These are phyloP conservation scores for Muschampia plurimacula DNA, from an alignment of 2,888 invertebrate species.

Conservation along the genomic window DNA sequence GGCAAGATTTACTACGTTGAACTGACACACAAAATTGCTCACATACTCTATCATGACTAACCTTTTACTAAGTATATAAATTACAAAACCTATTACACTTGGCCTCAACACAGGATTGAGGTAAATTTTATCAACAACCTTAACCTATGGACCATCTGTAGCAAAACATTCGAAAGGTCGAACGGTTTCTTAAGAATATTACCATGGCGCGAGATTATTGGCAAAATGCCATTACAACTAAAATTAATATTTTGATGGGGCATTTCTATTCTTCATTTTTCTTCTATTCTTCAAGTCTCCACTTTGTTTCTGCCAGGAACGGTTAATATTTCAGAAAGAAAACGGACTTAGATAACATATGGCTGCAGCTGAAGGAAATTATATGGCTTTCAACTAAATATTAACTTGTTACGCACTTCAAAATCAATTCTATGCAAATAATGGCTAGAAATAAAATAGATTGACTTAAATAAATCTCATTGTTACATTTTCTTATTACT, in stretches of 20 bases:
- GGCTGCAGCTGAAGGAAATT: no score
- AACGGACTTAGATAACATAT: no score
- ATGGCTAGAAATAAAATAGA: no score
- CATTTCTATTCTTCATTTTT: no score
- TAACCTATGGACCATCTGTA: slow-evolving; percentile 18
- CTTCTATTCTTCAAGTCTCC: no score
- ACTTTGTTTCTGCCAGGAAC: no score
- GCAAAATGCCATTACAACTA: not conserved
- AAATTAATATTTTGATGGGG: not conserved
- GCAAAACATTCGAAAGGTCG: slow-evolving; percentile 10
- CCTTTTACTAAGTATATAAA: not conserved
- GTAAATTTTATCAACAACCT: slow-evolving; percentile 18
- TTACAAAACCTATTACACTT: not conserved
- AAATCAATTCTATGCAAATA: no score
- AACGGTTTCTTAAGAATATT: slow-evolving; percentile 8
- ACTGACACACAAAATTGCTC: not conserved
- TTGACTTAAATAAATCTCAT: no score
- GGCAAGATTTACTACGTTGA: not conserved
- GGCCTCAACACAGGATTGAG: not conserved
- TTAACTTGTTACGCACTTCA: no score
- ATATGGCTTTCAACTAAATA: no score
- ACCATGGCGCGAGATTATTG: not conserved
- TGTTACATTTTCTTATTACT: no score
- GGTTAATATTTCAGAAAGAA: no score
- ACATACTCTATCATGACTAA: not conserved